Conservation (phyloP, 2,113 vertebrate species). For the Genyomyrus donnyi region DNA sequence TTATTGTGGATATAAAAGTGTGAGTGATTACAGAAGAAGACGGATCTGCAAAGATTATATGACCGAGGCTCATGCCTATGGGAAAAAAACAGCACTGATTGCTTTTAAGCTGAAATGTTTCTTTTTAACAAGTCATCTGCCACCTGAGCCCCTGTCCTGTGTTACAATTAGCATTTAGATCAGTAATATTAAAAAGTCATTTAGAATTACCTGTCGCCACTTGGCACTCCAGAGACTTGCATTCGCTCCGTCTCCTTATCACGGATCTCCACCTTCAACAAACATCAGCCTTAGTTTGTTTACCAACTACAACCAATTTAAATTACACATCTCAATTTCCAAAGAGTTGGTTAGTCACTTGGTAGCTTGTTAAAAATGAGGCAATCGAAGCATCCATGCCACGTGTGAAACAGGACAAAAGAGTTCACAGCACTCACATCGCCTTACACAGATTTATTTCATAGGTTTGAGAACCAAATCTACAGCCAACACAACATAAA, state of each 20-base stretch:
- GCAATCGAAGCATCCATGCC: background rate
- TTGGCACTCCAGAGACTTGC: too few relatives aligned
- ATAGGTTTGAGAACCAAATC: background rate
- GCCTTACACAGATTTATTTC: background rate
- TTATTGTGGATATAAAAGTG: background rate
- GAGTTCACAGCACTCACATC: background rate
- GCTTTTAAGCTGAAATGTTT: background rate
- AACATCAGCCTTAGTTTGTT: background rate
- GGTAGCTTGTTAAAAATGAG: background rate
- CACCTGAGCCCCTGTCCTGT: background rate
- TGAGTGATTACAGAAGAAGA: background rate
- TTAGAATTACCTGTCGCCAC: background rate
- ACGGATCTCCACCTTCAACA: background rate
- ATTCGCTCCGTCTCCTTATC: background rate
- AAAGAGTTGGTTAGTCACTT: background rate
- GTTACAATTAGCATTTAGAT: background rate
- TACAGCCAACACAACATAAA: constrained; percentile 7
- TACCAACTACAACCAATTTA: background rate
- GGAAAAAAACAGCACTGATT: background rate
- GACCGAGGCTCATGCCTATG: background rate
- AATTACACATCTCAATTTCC: background rate
- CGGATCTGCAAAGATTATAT: background rate
- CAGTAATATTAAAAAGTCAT: background rate
- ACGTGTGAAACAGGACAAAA: background rate
- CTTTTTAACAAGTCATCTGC: background rate